Base-by-base conservation (phyloP, 2,797 vertebrate species). In the Columba guinea region DNA sequence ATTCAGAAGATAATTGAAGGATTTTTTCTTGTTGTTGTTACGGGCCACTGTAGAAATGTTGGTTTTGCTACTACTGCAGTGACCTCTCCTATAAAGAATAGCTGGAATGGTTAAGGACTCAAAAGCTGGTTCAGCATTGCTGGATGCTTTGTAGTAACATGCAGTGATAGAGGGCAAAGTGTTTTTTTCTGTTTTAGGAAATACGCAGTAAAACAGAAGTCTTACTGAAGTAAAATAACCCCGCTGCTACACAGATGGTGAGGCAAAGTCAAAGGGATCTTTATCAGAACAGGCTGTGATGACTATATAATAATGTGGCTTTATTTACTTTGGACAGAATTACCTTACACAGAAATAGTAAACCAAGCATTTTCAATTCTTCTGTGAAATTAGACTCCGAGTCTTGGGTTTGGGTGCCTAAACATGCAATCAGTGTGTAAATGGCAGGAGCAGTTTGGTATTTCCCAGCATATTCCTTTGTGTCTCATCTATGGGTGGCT, bases 131-230 rank as follows among this genome's bases (percentile, higher is more conserved):
- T 81, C 65, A 48, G n/a, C 17, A 10, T 41, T 76, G 18, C 39
- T 90, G 56, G 14, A 17, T 89, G 39, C 28, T 78, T 84, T 88
- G 19, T 85, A 90, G 44, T 56, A 68, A 60, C 53, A 32, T 80
- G 17, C 28, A 82, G 39, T 67, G 63, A 53, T 79, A 23, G 63
- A 73, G 19, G 24, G 44, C 2, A 27, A 56, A 22, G 5, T 41
- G 41, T 7, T 7, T 44, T 44, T 93, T 55, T 52, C 17, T 89
- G 44, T 46, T 71, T 27, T 48, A 49, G n/a, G 63, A 85, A 89
- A 44, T 37, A 27, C 12, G 87, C 30, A n/a, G 52, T 32, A 65
- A 65, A 55, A 9, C 8, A 71, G 26, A 62, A 88, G 7, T 32
- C 19, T 73, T 67, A 9, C 10, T 65, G 71, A 60, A 35, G 48